Conservation (phyloP, 1,140 invertebrate species). For the Bombus superbus region DNA sequence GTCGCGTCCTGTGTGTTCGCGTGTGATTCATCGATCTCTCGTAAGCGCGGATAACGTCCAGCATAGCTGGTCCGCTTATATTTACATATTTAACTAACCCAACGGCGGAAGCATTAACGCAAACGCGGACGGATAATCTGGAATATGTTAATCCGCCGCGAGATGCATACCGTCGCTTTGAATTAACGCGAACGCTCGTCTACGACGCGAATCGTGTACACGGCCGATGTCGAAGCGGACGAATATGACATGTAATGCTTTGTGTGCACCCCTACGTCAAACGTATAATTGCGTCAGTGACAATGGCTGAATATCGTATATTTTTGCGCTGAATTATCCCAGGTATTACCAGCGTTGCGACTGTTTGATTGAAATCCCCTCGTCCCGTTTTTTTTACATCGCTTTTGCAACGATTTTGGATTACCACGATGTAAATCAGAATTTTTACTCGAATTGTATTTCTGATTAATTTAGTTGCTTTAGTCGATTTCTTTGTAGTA, state of each 20-base stretch:
- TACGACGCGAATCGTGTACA: conserved; percentile 29
- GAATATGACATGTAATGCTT: conserved; percentile 5
- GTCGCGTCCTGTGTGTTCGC: background rate
- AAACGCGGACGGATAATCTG: conserved; percentile 62
- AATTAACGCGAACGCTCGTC: conserved; percentile 63
- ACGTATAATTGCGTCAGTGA: background rate
- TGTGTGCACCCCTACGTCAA: background rate
- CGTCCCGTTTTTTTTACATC: no score
- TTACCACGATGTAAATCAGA: background rate
- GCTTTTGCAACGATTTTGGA: background rate
- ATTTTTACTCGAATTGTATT: background rate
- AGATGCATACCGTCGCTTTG: conserved; percentile 62
- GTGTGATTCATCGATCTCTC: conserved; percentile 41
- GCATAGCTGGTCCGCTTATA: conserved; percentile 61
- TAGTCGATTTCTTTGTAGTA: background rate
- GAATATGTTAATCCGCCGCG: conserved; percentile 62
- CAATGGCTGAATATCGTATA: background rate
- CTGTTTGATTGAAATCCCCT: background rate
- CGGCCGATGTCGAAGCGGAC: conserved; percentile 41
- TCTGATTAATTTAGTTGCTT: background rate
- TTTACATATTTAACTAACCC: conserved; percentile 76
- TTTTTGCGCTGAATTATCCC: background rate
- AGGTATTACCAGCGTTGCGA: background rate
- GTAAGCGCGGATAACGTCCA: conserved; percentile 58
- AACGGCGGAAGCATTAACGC: conserved; percentile 69